Evolutionary conservation across 2,797 vertebrate species (phyloP), one percentile per base, ranked within the genome.

Genomic region (Carduelis carduelis): DNA sequence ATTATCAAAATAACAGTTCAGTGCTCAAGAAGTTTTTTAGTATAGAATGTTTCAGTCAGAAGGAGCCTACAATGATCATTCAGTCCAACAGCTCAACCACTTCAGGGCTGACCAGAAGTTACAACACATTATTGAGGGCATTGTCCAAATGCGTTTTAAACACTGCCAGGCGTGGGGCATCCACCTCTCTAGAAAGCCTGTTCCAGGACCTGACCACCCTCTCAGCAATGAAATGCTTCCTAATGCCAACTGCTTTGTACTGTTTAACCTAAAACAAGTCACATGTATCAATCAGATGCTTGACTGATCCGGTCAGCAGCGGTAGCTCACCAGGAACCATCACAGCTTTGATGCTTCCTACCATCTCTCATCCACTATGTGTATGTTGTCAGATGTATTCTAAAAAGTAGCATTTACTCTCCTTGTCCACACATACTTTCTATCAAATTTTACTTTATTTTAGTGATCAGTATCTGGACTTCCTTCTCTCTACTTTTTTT

Each of bases 291-390:
- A 59, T 37, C n/a, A 34, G 46, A 24, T 18, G 20, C 23, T 77
- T 63, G 49, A n/a, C 49, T 47, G 63, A 49, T 32, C 5, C 7
- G 32, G 50, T 28, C 3, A 57, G 53, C 39, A 59, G 28, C 1
- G 12, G 34, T 1, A 34, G 70, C 59, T 37, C 8, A 65, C 43
- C 28, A 80, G 56, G 68, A 64, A 68, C 21, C 35, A 17, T 4
- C 74, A n/a, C 12, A 28, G 34, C 17, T 26, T 1, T 4, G 11
- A 26, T 44, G 32, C 53, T 71, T 35, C 46, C 28, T 14, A 32
- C 0, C 0, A 13, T 14, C 39, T 53, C 71, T 55, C 0, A 0
- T 21, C 11, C 56, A 57, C 17, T 32, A 24, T 2, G 49, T 0
- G 0, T 18, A 12, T 7, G 5, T 16, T 39, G 15, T 21, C 65